Conservation (phyloP, 2,797 vertebrate genomes). For the Helarctos malayanus region DNA sequence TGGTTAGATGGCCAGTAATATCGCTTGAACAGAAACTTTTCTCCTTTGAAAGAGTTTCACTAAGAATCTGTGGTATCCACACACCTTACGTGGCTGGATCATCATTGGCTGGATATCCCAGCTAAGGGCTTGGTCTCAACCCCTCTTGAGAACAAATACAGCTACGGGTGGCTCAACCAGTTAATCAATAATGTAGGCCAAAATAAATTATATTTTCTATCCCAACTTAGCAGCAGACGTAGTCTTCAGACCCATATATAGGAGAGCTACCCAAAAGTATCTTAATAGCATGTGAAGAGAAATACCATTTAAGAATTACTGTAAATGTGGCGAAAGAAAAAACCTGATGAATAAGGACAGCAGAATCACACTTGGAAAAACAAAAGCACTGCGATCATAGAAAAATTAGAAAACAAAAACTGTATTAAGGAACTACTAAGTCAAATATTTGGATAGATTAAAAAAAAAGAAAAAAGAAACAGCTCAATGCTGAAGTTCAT, state of each 20-base stretch:
- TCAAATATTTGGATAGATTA: neutral
- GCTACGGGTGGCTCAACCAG: conserved; percentile 15
- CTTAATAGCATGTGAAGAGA: conserved; percentile 32
- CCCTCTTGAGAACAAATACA: neutral
- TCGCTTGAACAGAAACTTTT: neutral
- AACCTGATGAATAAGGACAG: neutral
- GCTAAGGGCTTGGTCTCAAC: neutral
- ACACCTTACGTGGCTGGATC: neutral
- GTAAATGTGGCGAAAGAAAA: conserved; percentile 43
- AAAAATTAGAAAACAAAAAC: conserved; percentile 29
- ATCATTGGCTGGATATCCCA: neutral
- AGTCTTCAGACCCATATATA: neutral
- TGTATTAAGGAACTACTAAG: neutral
- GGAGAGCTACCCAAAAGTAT: neutral
- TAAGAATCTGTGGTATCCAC: neutral
- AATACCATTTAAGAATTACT: conserved; percentile 23
- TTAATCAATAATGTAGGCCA: conserved; percentile 35
- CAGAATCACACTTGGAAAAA: conserved; percentile 8
- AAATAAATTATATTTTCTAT: conserved; percentile 48
- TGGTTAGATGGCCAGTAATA: conserved; percentile 19
- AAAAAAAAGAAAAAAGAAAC: neutral
- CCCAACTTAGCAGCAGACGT: neutral
- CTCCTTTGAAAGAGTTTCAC: conserved; percentile 38
- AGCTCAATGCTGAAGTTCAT: neutral
- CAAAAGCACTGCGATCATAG: conserved; percentile 1